Percentiles rank a stretch among this genome's conserved stretches.
Conservation (phyloP, 2,888 invertebrate species). For the Zygogramma bicolorata region DNA sequence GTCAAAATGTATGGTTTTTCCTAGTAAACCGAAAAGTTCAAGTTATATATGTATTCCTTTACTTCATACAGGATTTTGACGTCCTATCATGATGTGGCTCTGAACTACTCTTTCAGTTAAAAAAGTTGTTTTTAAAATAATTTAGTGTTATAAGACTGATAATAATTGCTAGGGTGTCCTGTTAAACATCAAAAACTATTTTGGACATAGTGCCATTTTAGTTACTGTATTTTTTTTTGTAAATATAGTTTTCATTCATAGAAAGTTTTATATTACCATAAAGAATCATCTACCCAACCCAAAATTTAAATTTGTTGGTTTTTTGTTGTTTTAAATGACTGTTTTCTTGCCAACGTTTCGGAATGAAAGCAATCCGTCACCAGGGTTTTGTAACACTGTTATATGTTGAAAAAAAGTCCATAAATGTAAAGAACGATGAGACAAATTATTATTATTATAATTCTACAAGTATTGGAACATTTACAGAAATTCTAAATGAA, state of each 20-base stretch:
- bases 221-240: background rate
- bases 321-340: background rate
- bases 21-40: background rate
- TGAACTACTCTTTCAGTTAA: background rate
- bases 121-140: background rate
- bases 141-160: background rate
- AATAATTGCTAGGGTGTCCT: background rate
- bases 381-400: too few species aligned
- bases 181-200: background rate
- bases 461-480: too few species aligned
- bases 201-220: background rate
- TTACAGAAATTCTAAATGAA: background rate
- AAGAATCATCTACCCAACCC: background rate
- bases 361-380: too few species aligned
- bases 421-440: too few species aligned
- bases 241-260: conserved; percentile 11
- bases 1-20: conserved; percentile 7
- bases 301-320: background rate
- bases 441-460: too few species aligned
- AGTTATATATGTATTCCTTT: background rate
- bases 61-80: background rate
- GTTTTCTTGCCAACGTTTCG: background rate
- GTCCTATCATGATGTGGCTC: background rate
- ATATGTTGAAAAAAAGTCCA: too few species aligned
- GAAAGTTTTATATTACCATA: background rate